Conservation (phyloP, 2,797 vertebrate species). For the Rhabdophis nuchalis region DNA sequence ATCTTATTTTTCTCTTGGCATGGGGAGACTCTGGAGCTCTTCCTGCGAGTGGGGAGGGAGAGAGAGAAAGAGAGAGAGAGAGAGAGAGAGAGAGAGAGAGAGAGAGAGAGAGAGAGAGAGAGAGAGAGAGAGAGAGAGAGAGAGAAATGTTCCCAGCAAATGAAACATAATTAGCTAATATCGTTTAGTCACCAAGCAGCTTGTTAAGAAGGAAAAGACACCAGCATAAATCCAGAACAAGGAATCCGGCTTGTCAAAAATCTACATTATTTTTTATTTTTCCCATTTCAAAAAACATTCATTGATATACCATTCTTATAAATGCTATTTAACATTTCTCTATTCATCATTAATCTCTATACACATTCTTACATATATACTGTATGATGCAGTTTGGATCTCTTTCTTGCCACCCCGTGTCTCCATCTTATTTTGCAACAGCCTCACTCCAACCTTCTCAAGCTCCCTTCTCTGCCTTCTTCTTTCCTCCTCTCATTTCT, state of each 20-base stretch:
- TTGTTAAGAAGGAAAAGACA: neutral
- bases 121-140: neutral
- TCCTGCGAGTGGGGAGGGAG: fast-evolving
- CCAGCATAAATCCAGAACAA: neutral
- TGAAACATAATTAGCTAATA: neutral
- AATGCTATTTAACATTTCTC: too few relatives aligned
- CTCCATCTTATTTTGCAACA: too few relatives aligned
- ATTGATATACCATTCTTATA: too few relatives aligned
- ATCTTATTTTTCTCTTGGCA: neutral
- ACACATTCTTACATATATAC: too few relatives aligned
- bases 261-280: too few relatives aligned
- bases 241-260: neutral
- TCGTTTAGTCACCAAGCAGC: neutral
- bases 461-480: too few relatives aligned
- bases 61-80: neutral
- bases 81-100: neutral
- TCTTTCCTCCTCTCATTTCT: too few relatives aligned
- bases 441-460: too few relatives aligned
- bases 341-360: too few relatives aligned
- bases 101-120: neutral
- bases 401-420: too few relatives aligned
- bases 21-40: neutral
- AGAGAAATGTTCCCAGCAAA: neutral
- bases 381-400: too few relatives aligned
- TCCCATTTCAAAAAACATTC: too few relatives aligned